Conservation (phyloP, 1,140 invertebrate genomes). For the Carcinoscorpius rotundicauda region DNA sequence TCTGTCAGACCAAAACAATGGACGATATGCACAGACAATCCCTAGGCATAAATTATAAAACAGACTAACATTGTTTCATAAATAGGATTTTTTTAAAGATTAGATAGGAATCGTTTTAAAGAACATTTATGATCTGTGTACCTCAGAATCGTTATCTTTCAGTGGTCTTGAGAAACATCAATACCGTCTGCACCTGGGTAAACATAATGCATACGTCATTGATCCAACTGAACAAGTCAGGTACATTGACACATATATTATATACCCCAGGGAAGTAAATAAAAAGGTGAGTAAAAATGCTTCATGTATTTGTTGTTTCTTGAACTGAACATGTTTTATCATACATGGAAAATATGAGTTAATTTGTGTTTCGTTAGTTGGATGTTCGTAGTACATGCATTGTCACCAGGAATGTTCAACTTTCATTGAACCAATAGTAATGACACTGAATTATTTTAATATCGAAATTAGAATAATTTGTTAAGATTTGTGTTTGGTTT, state of each 20-base stretch:
- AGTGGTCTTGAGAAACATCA: too few species aligned
- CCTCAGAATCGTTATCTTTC: too few species aligned
- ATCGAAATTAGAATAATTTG: neutral
- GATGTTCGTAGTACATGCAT: neutral
- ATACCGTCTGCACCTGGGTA: conserved; percentile 7
- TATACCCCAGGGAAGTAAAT: conserved; percentile 8
- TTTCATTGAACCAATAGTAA: neutral
- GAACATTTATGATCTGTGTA: too few species aligned
- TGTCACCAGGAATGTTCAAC: neutral
- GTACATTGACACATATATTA: conserved; percentile 8
- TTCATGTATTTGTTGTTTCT: neutral
- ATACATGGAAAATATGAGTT: neutral
- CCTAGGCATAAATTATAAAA: too few species aligned
- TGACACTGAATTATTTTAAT: neutral
- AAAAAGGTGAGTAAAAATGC: conserved; percentile 4
- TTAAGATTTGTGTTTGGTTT: too few species aligned
- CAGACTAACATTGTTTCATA: too few species aligned
- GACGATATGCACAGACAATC: too few species aligned
- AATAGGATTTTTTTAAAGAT: too few species aligned
- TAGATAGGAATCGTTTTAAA: too few species aligned
- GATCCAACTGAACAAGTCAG: conserved; percentile 9
- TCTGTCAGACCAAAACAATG: too few species aligned
- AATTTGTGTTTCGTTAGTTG: neutral
- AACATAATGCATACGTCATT: conserved; percentile 9
- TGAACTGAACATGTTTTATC: neutral